Base-by-base conservation (phyloP, 2,888 invertebrate genomes). In the Coenonympha arcania region DNA sequence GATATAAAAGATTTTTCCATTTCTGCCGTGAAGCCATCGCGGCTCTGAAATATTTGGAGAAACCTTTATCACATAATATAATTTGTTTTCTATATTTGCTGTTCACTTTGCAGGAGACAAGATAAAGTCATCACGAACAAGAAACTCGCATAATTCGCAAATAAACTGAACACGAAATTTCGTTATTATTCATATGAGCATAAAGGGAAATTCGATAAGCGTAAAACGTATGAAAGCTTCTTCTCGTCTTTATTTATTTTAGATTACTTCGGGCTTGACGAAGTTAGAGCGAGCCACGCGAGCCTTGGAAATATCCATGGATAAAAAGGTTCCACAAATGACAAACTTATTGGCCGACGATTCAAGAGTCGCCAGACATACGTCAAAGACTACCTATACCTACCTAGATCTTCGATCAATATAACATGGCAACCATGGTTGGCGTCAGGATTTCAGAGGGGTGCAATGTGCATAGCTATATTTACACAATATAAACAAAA, bases 191-290 rank as follows among this genome's bases (percentile, higher is more conserved):
- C 73, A 72, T 73, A 76, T 66, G 71, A 70, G 70, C 71, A 73
- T 73, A 73, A 73, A 73, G 68, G 69, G 63, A 67, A 69, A 73
- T 75, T 77, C 71, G 73, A 78, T 78, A 81, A 78, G 74, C 79
- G 68, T 65, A 65, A 66, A 76, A 72, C 74, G 76, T 80, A 65
- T 72, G 69, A 65, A 69, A 71, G 72, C 68, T 73, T 68, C 77
- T 73, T 73, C 79, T 80, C 77, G 76, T 77, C 76, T 80, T 80
- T 83, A 82, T 83, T 80, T 82, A 79, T 80, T 80, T 83, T 78
- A 80, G 78, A 83, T 83, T 82, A 83, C 82, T 82, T 82, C 76
- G 80, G 80, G 79, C 66, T 71, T 64, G 60, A 61, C 57, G 57
- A 79, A 81, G 71, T 81, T 78, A 57, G 68, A 65, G 67, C 61